Conservation (phyloP, 2,797 vertebrate genomes). For the Cryptoprocta ferox region DNA sequence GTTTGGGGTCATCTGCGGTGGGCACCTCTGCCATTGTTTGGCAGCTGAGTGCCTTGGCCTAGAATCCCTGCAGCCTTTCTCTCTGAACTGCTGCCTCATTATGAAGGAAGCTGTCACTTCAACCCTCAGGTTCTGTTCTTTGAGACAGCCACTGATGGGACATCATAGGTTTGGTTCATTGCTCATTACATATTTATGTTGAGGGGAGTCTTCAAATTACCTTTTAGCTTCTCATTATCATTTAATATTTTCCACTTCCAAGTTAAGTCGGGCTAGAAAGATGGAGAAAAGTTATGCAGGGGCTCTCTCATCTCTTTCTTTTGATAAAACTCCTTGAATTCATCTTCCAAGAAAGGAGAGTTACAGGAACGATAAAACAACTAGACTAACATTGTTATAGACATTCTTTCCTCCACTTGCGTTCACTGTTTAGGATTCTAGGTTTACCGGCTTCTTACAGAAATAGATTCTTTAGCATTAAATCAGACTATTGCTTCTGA, state of each 20-base stretch:
- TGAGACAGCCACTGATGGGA: slow-evolving; percentile 17
- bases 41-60: neutral
- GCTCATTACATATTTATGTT: slow-evolving; percentile 64
- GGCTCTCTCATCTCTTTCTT: neutral
- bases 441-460: neutral
- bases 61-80: neutral
- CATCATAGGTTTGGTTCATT: slow-evolving; percentile 45
- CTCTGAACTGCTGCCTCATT: neutral
- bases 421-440: neutral
- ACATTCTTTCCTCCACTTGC: neutral
- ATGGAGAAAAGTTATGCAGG: slow-evolving; percentile 41
- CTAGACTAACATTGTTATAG: neutral
- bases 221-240: slow-evolving; percentile 55
- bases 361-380: neutral
- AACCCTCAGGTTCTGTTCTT: slow-evolving; percentile 51
- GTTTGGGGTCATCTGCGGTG: neutral
- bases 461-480: slow-evolving; percentile 8
- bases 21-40: neutral
- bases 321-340: neutral
- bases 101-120: slow-evolving; percentile 39
- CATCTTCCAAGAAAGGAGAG: neutral
- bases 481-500: neutral
- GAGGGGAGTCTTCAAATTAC: slow-evolving; percentile 52
- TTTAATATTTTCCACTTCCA: slow-evolving; percentile 49
- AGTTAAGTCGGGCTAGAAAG: slow-evolving; percentile 50